Evolutionary conservation across 2,888 invertebrate genomes (phyloP), one percentile per base, ranked within the genome.

Genomic region (Listrodromus nycthemerus): DNA sequence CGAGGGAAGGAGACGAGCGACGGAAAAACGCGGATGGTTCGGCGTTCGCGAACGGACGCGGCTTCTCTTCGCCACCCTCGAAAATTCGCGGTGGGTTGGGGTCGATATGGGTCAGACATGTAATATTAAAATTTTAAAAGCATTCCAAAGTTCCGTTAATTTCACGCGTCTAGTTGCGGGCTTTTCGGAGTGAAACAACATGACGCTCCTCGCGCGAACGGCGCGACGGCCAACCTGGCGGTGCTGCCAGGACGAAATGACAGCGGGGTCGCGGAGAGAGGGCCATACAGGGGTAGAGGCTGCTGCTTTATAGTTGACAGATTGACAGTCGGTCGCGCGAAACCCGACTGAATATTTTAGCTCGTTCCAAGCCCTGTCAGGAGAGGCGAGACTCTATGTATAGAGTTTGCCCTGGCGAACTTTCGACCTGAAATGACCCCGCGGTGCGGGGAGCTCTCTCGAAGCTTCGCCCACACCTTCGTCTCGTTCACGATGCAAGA

Each of bases 91-190:
- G 84, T 85, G 85, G 89, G 87, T 84, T 87, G 89, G 86, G 90
- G 85, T 89, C 73, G 89, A 89, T 89, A 80, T 90, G 89, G 89
- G 89, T 89, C 89, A 89, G 90, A 86, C 86, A 89, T 92, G 91
- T 89, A 92, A 92, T 92, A 92, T 92, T 92, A 89, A 92, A 92
- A 93, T 91, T 92, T 92, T 93, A 92, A 93, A 93, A 93, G 92
- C 93, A 89, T 92, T 92, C 91, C 92, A 90, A 90, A 92, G 92
- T 92, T 91, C 88, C 88, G 90, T 89, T 92, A 92, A 92, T 92
- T 92, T 87, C 86, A 7, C 67, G 83, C 88, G 88, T 88, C 88
- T 87, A 86, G 88, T 87, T 88, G 55, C 19, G 41, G 65, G 58
- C 10, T 55, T 55, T 55, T 55, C 55, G 55, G 5, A 33, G 16